A percentile compares a stretch with the other conserved stretches of the same genome.
These are phyloP conservation scores for Oscheius myriophilus DNA, from an alignment of 2,888 invertebrate genomes.

Conservation along the genomic window DNA sequence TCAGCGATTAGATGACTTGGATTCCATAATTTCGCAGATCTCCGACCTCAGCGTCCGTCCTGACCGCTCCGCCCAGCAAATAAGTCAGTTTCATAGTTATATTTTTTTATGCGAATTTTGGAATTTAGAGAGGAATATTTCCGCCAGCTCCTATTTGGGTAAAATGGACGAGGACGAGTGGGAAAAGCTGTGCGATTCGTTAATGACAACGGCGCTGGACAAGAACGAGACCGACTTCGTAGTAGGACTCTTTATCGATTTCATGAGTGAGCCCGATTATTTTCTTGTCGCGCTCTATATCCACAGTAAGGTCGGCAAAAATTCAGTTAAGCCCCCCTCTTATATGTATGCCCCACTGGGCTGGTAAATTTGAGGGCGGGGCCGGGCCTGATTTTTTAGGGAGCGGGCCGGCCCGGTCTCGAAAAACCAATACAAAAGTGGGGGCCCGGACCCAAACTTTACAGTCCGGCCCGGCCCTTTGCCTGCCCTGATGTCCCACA, in stretches of 20 bases:
- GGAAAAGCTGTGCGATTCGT: conserved; percentile 35
- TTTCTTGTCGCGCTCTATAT: too few species aligned
- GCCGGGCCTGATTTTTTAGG: too few species aligned
- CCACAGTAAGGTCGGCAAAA: background rate
- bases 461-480: too few species aligned
- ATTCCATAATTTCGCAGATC: conserved; percentile 45
- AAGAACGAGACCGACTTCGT: conserved; percentile 49
- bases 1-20: conserved; percentile 40
- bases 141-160: conserved; percentile 27
- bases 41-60: conserved; percentile 38
- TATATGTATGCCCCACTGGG: too few species aligned
- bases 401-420: too few species aligned
- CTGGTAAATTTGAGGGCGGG: too few species aligned
- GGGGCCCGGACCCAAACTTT: too few species aligned
- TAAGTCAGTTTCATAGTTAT: conserved; percentile 32
- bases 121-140: conserved; percentile 46
- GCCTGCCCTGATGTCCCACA: too few species aligned
- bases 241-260: conserved; percentile 37
- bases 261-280: conserved; percentile 41
- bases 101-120: background rate
- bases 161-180: conserved; percentile 49
- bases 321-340: too few species aligned
- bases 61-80: conserved; percentile 47
- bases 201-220: conserved; percentile 37
- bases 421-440: too few species aligned